These are phyloP conservation scores for Cerceris rybyensis DNA, from an alignment of 2,888 invertebrate species.

Conservation along the genomic window DNA sequence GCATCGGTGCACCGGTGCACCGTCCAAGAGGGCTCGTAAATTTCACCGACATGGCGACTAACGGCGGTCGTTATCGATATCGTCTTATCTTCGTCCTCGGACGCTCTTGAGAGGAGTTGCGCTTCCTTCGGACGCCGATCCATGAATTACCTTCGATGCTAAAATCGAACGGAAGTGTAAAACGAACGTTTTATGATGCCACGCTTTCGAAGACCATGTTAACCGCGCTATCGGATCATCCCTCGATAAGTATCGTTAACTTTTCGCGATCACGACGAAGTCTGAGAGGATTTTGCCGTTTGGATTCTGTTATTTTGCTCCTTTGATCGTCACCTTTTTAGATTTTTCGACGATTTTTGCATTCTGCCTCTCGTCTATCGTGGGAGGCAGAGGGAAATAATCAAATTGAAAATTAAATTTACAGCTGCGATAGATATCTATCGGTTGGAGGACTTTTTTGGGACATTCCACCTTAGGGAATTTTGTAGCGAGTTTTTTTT, in stretches of 20 bases:
- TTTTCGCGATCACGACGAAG: background rate
- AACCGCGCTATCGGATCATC: slow-evolving; percentile 4
- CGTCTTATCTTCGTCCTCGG: slow-evolving; percentile 54
- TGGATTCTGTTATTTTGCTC: no score
- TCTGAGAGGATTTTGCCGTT: no score
- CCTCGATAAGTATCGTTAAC: background rate
- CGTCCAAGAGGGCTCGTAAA: slow-evolving; percentile 57
- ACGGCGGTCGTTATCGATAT: slow-evolving; percentile 61
- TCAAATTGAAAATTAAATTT: no score
- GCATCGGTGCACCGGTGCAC: background rate
- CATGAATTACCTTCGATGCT: slow-evolving; percentile 24
- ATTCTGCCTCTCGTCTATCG: no score
- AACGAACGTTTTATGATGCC: slow-evolving; percentile 48
- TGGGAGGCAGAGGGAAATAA: no score
- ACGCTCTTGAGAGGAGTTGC: slow-evolving; percentile 5
- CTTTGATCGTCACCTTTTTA: no score
- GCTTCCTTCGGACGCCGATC: slow-evolving; percentile 16
- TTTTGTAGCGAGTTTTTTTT: no score
- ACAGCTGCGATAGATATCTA: no score
- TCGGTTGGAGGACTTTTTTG: no score
- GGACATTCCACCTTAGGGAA: no score
- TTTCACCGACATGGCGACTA: slow-evolving; percentile 48
- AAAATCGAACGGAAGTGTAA: slow-evolving; percentile 50
- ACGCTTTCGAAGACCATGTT: background rate
- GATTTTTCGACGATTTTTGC: no score